phyloP scores from a whole-genome alignment of 2,113 vertebrate genomes.

The Centropus bengalensis region DNA sequence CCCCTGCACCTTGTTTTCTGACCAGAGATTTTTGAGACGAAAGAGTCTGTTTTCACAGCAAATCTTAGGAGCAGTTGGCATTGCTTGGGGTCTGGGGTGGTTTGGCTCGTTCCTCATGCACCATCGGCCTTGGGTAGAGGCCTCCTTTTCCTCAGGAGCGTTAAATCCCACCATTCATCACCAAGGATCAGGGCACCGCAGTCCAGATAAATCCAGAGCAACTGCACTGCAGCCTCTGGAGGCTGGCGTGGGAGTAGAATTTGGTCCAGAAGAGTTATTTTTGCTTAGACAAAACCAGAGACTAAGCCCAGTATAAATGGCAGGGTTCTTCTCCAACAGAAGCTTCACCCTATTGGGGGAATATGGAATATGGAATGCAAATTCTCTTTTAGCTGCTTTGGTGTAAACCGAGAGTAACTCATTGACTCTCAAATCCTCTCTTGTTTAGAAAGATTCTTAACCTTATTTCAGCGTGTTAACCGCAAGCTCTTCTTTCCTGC shows the following conservation, averaged over 20 bases:
- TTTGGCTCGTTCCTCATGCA: neutral
- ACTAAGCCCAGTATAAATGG: neutral
- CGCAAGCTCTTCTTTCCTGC: neutral
- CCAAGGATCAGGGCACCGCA: neutral
- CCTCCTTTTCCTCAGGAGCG: neutral
- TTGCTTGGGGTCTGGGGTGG: accelerated
- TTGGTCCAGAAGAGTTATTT: neutral
- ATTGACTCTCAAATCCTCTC: neutral
- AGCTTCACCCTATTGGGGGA: neutral
- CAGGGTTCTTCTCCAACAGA: neutral
- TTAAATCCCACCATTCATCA: neutral
- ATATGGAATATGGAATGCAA: neutral
- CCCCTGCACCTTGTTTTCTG: neutral
- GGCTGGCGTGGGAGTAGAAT: neutral
- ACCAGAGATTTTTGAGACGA: neutral
- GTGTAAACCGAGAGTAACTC: neutral
- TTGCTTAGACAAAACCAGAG: neutral
- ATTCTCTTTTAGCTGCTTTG: neutral
- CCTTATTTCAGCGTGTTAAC: neutral
- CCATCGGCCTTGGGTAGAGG: neutral
- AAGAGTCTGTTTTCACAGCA: accelerated
- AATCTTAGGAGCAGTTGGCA: neutral
- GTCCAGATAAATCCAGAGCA: neutral
- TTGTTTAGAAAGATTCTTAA: neutral
- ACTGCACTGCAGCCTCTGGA: neutral